Evolutionary conservation across 2,888 invertebrate genomes (phyloP).

Genomic region (Heteromurus nitidus): DNA sequence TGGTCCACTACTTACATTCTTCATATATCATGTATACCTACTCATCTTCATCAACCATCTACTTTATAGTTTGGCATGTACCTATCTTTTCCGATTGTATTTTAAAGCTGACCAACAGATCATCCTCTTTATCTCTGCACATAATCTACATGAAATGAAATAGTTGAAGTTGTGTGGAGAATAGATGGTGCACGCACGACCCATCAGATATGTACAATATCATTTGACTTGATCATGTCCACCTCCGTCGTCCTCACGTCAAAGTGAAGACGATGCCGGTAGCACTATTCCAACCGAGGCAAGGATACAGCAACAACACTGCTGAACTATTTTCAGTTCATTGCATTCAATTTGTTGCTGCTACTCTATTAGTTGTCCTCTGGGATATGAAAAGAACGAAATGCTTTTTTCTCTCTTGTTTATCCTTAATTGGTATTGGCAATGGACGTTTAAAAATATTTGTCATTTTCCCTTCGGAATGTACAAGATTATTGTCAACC

Average conservation of each 20-base stretch:
- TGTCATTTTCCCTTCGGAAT: too few species aligned
- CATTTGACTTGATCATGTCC: background rate
- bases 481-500: too few species aligned
- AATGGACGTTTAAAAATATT: too few species aligned
- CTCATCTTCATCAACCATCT: too few species aligned
- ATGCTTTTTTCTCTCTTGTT: too few species aligned
- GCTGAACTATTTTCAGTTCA: constrained; percentile 24
- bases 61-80: background rate
- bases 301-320: background rate
- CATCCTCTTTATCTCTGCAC: background rate
- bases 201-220: background rate
- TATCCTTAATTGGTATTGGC: too few species aligned
- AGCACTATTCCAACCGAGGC: constrained; percentile 9
- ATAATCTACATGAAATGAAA: constrained; percentile 13
- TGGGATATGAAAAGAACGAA: too few species aligned
- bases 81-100: background rate
- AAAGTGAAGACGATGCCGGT: background rate
- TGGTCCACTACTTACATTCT: background rate
- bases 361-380: too few species aligned
- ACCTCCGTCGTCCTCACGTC: background rate
- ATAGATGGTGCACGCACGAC: background rate
- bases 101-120: constrained; percentile 11
- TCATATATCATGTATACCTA: background rate
- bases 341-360: too few species aligned
- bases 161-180: background rate